Evolutionary conservation across 2,888 invertebrate species (phyloP), one percentile per base, ranked within the genome.

Genomic region (Synergus gifuensis): DNA sequence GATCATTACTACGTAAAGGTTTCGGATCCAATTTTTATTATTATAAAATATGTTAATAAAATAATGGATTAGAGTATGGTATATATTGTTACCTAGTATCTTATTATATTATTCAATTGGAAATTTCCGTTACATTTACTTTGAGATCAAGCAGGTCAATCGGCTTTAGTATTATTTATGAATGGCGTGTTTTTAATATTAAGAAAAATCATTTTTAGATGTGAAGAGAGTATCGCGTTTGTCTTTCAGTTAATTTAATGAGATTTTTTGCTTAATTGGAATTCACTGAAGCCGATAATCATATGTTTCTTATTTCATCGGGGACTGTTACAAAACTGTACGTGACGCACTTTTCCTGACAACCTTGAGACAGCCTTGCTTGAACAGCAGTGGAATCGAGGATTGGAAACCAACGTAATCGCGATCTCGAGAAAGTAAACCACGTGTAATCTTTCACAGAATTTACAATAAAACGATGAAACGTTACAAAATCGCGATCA

Each of bases 351-450:
- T 54, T 36, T 83, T 86, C 86, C 82, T 81, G 84, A 85, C 86
- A 89, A 85, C 90, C 90, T 91, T 90, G 90, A 86, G 82, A 87
- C 88, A 90, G 88, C 89, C 90, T 91, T 90, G 90, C 88, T 88
- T 85, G 87, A 85, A 54, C 16, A n/a, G 18, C 12, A 22, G 40
- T 22, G 12, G 16, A 46, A 9, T 67, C 36, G 28, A 42, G 69
- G 9, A 69, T 63, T 42, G 36, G 40, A 63, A 76, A 78, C 78
- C 62, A 44, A 62, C 22, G n/a, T 22, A 60, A 60, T 44, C 49
- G 36, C 2, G 40, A 22, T 58, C 42, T 58, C 42, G 40, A 40
- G 28, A 60, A 76, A 49, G 28, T 54, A 54, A 54, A 8, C 54
- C 54, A 54, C 54, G n/a, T 54, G n/a, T 54, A 54, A 54, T 54